phyloP scores from a whole-genome alignment of 2,113 vertebrate genomes.

The Mesitornis unicolor region DNA sequence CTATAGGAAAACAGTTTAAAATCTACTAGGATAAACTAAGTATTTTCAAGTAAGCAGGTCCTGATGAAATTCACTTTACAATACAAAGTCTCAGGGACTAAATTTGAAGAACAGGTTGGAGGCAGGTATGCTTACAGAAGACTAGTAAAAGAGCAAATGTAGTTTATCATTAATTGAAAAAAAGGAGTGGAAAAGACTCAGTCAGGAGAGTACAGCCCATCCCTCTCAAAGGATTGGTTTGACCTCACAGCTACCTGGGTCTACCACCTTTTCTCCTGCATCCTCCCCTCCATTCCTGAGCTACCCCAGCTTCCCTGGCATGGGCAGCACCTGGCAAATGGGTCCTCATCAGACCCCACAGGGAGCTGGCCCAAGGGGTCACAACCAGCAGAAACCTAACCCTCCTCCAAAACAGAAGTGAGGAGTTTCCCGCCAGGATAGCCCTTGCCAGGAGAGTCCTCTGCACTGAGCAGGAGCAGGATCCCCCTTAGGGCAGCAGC shows the following conservation, averaged over 20 bases:
- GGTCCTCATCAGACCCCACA: background rate
- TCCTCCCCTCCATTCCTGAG: background rate
- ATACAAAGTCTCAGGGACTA: background rate
- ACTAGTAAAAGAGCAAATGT: background rate
- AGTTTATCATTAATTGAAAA: background rate
- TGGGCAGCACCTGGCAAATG: accelerated
- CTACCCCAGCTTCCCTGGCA: background rate
- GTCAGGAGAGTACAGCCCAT: background rate
- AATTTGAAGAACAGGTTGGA: background rate
- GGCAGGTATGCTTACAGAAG: background rate
- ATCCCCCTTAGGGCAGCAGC: background rate
- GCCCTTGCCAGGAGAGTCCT: background rate
- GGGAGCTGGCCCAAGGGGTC: background rate
- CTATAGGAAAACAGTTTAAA: background rate
- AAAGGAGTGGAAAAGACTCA: background rate
- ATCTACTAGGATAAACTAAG: background rate
- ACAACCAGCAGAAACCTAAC: background rate
- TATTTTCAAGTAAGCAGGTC: background rate
- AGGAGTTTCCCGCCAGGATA: background rate
- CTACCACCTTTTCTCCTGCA: background rate
- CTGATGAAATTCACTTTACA: background rate
- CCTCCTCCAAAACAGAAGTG: background rate
- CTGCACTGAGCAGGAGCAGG: background rate
- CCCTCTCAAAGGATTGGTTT: background rate
- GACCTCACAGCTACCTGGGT: background rate